Conservation (phyloP, 2,888 invertebrate genomes). For the Tenthredo scrophulariae region DNA sequence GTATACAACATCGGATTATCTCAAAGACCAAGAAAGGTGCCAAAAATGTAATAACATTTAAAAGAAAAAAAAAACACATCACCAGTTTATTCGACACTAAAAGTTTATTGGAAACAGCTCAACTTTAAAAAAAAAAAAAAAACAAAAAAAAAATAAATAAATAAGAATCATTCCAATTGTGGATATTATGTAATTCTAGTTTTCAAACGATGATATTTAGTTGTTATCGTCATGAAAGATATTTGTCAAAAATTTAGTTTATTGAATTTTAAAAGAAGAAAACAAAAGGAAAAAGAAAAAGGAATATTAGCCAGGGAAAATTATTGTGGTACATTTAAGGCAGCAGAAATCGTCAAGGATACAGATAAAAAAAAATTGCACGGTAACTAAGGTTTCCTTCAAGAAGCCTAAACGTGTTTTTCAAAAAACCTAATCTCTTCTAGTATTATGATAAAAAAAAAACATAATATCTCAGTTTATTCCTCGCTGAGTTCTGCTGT, state of each 20-base stretch:
- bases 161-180: conserved; percentile 43
- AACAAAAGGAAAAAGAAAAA: not conserved
- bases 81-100: conserved; percentile 28
- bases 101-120: conserved; percentile 8
- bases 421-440: not conserved
- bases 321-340: conserved; percentile 14
- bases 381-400: not conserved
- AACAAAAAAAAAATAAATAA: conserved; percentile 11
- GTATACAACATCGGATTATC: conserved; percentile 28
- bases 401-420: not conserved
- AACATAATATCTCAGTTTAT: not conserved
- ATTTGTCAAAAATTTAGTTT: not conserved
- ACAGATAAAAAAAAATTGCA: not conserved
- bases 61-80: not conserved
- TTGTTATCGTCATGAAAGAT: not conserved
- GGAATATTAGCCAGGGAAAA: conserved; percentile 20
- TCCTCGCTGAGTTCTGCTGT: conserved; percentile 27
- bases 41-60: conserved; percentile 39
- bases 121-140: not conserved
- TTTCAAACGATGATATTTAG: conserved; percentile 16
- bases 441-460: not conserved
- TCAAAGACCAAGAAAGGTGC: conserved; percentile 49
- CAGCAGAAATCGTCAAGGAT: conserved; percentile 13
- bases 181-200: conserved; percentile 34
- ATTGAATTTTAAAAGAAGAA: conserved; percentile 15